These are phyloP conservation scores for Chaetodon trifasciatus DNA, from an alignment of 2,797 vertebrate species.

Conservation along the genomic window DNA sequence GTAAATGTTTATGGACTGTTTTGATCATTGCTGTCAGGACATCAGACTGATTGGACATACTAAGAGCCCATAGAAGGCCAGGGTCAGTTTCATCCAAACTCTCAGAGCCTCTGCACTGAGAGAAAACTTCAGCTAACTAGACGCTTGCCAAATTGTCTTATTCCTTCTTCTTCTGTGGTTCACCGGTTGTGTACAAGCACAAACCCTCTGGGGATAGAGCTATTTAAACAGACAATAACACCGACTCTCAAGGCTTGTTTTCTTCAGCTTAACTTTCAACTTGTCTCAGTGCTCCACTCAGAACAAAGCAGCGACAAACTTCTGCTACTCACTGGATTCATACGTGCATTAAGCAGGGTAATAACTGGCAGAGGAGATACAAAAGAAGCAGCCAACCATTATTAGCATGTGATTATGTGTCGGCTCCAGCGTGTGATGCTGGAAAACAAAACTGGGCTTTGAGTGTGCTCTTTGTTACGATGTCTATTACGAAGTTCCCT, in stretches of 20 bases:
- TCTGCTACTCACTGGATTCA: constrained; percentile 43
- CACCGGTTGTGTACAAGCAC: constrained; percentile 39
- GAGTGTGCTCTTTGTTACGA: constrained; percentile 58
- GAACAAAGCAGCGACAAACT: constrained; percentile 54
- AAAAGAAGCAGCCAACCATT: constrained; percentile 63
- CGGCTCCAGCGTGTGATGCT: constrained; percentile 51
- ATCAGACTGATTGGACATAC: constrained; percentile 24
- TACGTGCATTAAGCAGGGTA: constrained; percentile 25
- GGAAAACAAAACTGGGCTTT: constrained; percentile 45
- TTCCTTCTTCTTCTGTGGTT: constrained; percentile 45
- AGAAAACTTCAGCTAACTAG: constrained; percentile 44
- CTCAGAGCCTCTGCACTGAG: constrained; percentile 23
- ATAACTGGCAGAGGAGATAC: constrained; percentile 32
- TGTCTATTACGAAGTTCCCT: constrained; percentile 49
- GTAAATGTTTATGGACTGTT: constrained; percentile 49
- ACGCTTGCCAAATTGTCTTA: constrained; percentile 25
- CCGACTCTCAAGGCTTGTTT: constrained; percentile 62
- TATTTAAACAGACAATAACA: constrained; percentile 73
- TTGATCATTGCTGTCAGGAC: constrained; percentile 46
- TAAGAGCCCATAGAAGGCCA: constrained; percentile 39
- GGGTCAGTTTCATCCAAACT: constrained; percentile 50
- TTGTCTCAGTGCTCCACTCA: constrained; percentile 46
- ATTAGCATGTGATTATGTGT: constrained; percentile 44
- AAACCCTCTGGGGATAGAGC: constrained; percentile 54
- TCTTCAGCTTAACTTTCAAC: constrained; percentile 60